These are phyloP conservation scores for Ditylenchus dipsaci DNA, from an alignment of 1,140 invertebrate species.

Conservation along the genomic window DNA sequence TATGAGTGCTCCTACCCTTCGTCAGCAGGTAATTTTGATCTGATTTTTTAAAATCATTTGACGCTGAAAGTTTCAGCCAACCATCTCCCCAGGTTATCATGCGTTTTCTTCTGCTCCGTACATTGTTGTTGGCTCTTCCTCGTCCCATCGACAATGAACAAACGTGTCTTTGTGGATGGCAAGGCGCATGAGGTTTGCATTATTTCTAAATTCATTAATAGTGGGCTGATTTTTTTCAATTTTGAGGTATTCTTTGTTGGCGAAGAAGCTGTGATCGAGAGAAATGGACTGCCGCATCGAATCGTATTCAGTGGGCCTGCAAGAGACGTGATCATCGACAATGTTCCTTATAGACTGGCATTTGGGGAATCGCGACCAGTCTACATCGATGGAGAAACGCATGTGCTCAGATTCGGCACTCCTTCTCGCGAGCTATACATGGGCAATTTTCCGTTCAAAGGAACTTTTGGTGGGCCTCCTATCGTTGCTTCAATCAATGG, in stretches of 20 bases:
- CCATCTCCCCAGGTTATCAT: too few relatives aligned
- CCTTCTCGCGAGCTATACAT: slow-evolving; percentile 85
- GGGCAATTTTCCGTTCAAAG: slow-evolving; percentile 78
- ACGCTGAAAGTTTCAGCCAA: too few relatives aligned
- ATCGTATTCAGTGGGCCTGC: slow-evolving; percentile 42
- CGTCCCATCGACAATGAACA: slow-evolving; percentile 34
- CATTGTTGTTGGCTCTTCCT: too few relatives aligned
- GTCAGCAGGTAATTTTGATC: too few relatives aligned
- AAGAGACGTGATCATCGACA: slow-evolving; percentile 47
- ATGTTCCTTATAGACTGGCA: slow-evolving; percentile 31
- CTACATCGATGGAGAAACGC: slow-evolving; percentile 61
- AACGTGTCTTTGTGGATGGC: slow-evolving; percentile 57
- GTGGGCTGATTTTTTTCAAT: background rate
- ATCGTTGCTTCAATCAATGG: slow-evolving; percentile 74
- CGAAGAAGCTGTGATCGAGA: slow-evolving; percentile 52
- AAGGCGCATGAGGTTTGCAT: slow-evolving; percentile 52
- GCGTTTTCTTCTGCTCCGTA: too few relatives aligned
- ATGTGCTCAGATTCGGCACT: slow-evolving; percentile 77
- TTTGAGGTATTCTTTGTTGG: slow-evolving; percentile 49
- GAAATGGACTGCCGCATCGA: slow-evolving; percentile 49
- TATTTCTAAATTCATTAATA: background rate
- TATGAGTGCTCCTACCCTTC: too few relatives aligned
- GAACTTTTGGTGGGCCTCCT: slow-evolving; percentile 84
- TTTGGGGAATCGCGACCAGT: slow-evolving; percentile 57
- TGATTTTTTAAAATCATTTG: too few relatives aligned